Evolutionary conservation across 1,140 invertebrate species (phyloP), one percentile per base, ranked within the genome.

Genomic region (Harpegnathos saltator): DNA sequence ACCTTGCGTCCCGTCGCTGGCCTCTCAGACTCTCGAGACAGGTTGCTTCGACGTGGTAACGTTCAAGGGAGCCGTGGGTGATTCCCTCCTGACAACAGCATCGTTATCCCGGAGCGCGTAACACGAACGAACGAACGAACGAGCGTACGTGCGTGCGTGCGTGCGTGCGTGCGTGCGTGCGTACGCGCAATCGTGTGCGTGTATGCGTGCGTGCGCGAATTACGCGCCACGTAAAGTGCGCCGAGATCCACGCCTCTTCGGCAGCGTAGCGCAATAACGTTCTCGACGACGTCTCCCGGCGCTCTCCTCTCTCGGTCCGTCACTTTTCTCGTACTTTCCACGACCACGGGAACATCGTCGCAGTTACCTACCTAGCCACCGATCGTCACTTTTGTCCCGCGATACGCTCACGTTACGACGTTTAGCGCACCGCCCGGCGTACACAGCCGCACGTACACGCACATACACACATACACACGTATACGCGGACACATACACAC

Each of bases 261-360:
- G 38, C 38, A 3, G 0, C 38, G 38, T 9, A 44, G 38, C 11
- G 38, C 38, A 44, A 44, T 9, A 44, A 44, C 38, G 38, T 44
- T 1, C 7, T 9, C 38, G 38, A 5, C 38, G 38, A 44, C 50
- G n/a, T n/a, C n/a, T 73, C 22, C 17, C 68, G 1, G 17, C 52
- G 61, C 58, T 63, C 52, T 54, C n/a, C 62, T 48, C 62, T 48
- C 58, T 62, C 69, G 58, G 19, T 38, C 15, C 71, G 52, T 90
- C 87, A 90, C 89, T 89, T 90, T 81, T 74, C 88, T 89, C 88
- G 83, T 83, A 89, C 80, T 86, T 89, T 90, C 72, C 87, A 84
- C 85, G 68, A 77, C 63, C 83, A 81, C 63, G 75, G 80, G 26
- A 89, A 81, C 89, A 90, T 90, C 69, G 48, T 85, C 38, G 85